These are phyloP conservation scores for Plectropomus leopardus DNA, from an alignment of 2,113 vertebrate species.

Conservation along the genomic window DNA sequence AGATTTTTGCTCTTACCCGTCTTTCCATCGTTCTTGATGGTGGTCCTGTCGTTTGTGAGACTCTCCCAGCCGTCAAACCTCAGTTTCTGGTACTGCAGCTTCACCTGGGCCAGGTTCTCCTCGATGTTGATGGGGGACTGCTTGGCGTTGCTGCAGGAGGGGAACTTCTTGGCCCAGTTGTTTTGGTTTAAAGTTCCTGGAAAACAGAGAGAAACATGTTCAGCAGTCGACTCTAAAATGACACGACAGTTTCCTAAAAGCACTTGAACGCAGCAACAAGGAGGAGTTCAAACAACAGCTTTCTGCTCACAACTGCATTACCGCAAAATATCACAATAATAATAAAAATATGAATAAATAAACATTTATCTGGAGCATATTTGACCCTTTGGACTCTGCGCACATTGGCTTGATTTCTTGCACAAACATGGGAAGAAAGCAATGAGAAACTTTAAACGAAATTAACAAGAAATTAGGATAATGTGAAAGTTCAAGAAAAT, in stretches of 20 bases:
- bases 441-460: too few relatives aligned
- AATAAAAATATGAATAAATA: too few relatives aligned
- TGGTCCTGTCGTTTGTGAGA: slow-evolving; percentile 84
- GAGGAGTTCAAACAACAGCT: not conserved
- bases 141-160: slow-evolving; percentile 93
- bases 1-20: slow-evolving; percentile 86
- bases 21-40: slow-evolving; percentile 95
- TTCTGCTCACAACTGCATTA: not conserved
- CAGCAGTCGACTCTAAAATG: not conserved
- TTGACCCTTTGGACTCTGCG: too few relatives aligned
- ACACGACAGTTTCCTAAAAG: not conserved
- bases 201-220: slow-evolving; percentile 4
- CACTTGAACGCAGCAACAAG: too few relatives aligned
- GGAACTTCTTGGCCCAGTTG: slow-evolving; percentile 96
- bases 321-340: too few relatives aligned
- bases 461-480: too few relatives aligned
- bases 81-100: slow-evolving; percentile 93
- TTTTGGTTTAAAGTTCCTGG: slow-evolving; percentile 95
- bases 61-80: slow-evolving; percentile 92
- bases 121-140: slow-evolving; percentile 97
- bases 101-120: slow-evolving; percentile 93
- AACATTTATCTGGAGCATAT: too few relatives aligned
- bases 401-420: too few relatives aligned
- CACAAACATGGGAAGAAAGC: too few relatives aligned
- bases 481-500: too few relatives aligned